Conservation (phyloP, 2,888 invertebrate species). For the Ligdia adustata region DNA sequence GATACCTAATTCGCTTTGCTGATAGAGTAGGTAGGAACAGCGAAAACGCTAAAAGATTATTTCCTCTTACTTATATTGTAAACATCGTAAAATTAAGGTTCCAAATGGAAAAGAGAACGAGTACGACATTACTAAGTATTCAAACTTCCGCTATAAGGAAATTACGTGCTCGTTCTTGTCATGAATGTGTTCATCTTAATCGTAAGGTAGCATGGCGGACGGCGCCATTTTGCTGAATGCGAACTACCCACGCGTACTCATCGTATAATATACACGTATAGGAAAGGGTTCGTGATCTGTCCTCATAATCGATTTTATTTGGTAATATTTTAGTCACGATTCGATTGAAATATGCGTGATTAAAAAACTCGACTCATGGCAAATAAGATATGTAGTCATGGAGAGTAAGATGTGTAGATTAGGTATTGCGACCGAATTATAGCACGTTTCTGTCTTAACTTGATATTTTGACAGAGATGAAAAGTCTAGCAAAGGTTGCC, state of each 20-base stretch:
- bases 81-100: slow-evolving; percentile 19
- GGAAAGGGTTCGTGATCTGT: too few relatives aligned
- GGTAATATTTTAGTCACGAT: too few relatives aligned
- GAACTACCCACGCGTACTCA: slow-evolving; percentile 4
- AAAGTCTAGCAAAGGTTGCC: too few relatives aligned
- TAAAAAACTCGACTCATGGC: too few relatives aligned
- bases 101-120: slow-evolving; percentile 17
- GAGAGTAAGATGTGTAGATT: too few relatives aligned
- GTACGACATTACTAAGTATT: slow-evolving; percentile 30
- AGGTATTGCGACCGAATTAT: too few relatives aligned
- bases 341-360: too few relatives aligned
- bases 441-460: too few relatives aligned
- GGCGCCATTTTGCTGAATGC: slow-evolving; percentile 7
- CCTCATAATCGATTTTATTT: too few relatives aligned
- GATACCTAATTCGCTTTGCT: slow-evolving; percentile 2
- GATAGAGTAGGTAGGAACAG: neutral
- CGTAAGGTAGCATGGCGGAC: neutral
- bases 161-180: slow-evolving; percentile 37
- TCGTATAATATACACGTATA: too few relatives aligned
- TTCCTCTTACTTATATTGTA: slow-evolving; percentile 7
- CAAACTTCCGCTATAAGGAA: slow-evolving; percentile 39
- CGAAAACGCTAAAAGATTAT: slow-evolving; percentile 7
- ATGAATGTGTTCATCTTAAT: slow-evolving; percentile 32
- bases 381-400: too few relatives aligned
- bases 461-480: too few relatives aligned